A percentile compares a stretch with the other conserved stretches of the same genome.
Conservation (phyloP, 2,888 invertebrate genomes). For the Masnerella sp. region DNA sequence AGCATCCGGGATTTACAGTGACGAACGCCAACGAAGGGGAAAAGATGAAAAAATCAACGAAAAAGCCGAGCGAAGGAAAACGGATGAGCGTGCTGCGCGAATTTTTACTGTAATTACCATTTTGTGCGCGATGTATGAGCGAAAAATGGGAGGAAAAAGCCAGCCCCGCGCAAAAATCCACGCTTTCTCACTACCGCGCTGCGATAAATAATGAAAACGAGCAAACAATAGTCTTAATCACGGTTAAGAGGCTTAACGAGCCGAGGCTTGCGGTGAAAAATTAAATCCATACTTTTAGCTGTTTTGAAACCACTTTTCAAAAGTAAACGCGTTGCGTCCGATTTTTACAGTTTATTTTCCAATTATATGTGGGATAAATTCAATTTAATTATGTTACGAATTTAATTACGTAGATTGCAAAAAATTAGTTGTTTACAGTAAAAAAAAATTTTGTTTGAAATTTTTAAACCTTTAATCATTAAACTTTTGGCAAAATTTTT, state of each 20-base stretch:
- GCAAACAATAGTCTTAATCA: conserved; percentile 46
- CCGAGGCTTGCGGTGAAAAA: too few relatives aligned
- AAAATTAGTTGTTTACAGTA: too few relatives aligned
- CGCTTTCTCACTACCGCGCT: conserved; percentile 31
- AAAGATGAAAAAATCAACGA: conserved; percentile 47
- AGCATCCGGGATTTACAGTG: conserved; percentile 63
- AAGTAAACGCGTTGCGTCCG: too few relatives aligned
- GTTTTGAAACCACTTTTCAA: too few relatives aligned
- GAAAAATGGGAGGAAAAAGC: conserved; percentile 14
- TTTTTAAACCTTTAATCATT: too few relatives aligned
- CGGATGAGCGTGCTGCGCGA: conserved; percentile 53
- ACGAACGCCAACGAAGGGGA: conserved; percentile 52
- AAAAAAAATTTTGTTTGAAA: too few relatives aligned
- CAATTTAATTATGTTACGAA: too few relatives aligned
- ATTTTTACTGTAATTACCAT: conserved; percentile 57
- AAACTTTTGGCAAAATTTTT: too few relatives aligned
- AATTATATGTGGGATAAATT: too few relatives aligned
- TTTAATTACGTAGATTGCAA: too few relatives aligned
- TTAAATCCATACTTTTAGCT: too few relatives aligned
- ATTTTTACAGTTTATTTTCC: too few relatives aligned
- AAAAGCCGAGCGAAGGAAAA: conserved; percentile 49
- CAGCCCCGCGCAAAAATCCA: neutral
- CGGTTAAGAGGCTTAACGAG: conserved; percentile 28
- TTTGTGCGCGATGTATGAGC: conserved; percentile 37
- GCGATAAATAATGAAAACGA: conserved; percentile 35